These are phyloP conservation scores for Gymnoscopelus microlampas DNA, from an alignment of 2,797 vertebrate genomes.

Conservation along the genomic window DNA sequence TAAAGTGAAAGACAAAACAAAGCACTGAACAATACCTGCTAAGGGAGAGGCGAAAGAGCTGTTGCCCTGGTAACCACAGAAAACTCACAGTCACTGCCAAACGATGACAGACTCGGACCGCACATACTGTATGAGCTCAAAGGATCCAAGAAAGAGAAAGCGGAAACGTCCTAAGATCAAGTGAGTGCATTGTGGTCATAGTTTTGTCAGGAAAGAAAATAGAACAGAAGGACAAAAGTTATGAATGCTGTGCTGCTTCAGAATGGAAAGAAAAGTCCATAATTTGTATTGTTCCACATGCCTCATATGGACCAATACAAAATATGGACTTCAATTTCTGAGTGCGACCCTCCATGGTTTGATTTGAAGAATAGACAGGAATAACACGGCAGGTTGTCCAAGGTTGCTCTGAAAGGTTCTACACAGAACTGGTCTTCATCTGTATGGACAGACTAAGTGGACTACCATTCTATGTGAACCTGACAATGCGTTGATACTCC, in stretches of 20 bases:
- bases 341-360: no score
- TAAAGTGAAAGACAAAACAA: constrained; percentile 32
- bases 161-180: constrained; percentile 1
- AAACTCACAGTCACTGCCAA: constrained; percentile 46
- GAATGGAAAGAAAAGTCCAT: no score
- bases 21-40: constrained; percentile 17
- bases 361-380: not conserved
- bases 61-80: constrained; percentile 67
- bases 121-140: constrained; percentile 7
- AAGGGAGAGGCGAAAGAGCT: constrained; percentile 48
- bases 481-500: no score
- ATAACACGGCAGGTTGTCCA: not conserved
- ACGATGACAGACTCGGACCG: constrained; percentile 37
- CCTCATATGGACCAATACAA: no score
- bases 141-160: constrained; percentile 18
- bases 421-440: not conserved
- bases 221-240: not conserved
- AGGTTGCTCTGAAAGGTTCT: not conserved
- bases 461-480: no score
- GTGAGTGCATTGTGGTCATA: not conserved
- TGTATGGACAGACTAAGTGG: no score
- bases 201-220: not conserved
- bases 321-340: no score
- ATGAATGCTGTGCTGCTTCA: not conserved
- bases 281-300: no score